Base-by-base conservation (phyloP, 2,797 vertebrate genomes). In the Melanotaenia maccullochi region DNA sequence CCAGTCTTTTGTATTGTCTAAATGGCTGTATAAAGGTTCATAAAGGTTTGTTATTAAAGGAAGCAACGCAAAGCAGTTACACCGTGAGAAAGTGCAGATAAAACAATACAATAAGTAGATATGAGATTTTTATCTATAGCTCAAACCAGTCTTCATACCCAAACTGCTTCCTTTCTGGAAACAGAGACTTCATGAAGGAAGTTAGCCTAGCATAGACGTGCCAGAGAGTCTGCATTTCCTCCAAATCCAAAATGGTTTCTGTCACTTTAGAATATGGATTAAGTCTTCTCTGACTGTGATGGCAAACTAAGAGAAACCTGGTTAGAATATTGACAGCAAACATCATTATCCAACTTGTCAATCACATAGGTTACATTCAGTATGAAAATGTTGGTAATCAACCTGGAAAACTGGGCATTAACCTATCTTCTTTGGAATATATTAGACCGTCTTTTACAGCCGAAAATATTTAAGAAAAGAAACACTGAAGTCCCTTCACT, bases 81-180 rank as follows among this genome's bases (percentile, higher is more conserved):
- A 40, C 38, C 38, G 4, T 38, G 36, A 38, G 38, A 40, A 40
- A 40, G 38, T 40, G 12, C 13, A 40, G 13, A 40, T 14, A 40
- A 40, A 40, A 40, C 2, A 16, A 40, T 40, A 3, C 4, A n/a
- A 22, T 9, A 9, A 11, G 7, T 9, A n/a, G 47, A 49, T 44
- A 14, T 44, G 9, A 14, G 13, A 14, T 44, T 49, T 9, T 49
- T 49, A 47, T n/a, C 16, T 20, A 18, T 1, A 1, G 20, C 32
- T 35, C 32, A 20, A 20, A 24, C 35, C 11, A 14, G 35, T 60
- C 35, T 60, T 38, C 11, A 16, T 18, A 28, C 14, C 22, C 11
- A 38, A 32, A 32, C 12, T 22, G 22, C 25, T 79, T 78, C 60
- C 57, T 77, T 75, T 73, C 42, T 5, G 7, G 18, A 70, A 77